phyloP scores from a whole-genome alignment of 92 coral and sea anemone species.

The Galaxea fascicularis region DNA sequence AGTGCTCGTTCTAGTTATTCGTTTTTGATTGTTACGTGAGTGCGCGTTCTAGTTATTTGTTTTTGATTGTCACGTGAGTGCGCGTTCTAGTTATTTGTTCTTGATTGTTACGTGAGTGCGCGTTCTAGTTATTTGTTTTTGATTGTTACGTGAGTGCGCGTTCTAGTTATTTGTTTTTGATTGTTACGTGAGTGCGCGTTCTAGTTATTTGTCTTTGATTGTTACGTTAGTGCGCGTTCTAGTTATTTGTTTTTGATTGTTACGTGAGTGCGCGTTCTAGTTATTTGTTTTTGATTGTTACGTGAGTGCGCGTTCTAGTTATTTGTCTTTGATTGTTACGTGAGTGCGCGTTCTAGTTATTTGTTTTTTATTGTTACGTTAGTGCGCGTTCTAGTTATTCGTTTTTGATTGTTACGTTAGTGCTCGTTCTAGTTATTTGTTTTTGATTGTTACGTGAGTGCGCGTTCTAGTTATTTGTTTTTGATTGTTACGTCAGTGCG shows the following conservation, averaged over 20 bases:
- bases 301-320: neutral
- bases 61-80: neutral
- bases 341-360: neutral
- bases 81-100: neutral
- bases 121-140: neutral
- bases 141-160: neutral
- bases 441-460: neutral
- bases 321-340: neutral
- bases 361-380: neutral
- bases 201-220: neutral
- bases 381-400: neutral
- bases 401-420: neutral
- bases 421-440: neutral
- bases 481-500: too few relatives aligned
- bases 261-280: neutral
- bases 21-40: constrained; percentile 6
- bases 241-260: neutral
- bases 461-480: too few relatives aligned
- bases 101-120: neutral
- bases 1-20: neutral
- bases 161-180: neutral
- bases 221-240: neutral
- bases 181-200: neutral
- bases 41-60: neutral
- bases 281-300: neutral